Evolutionary conservation across 2,888 invertebrate species (phyloP), one percentile per base, ranked within the genome.

Genomic region (Elegia similella): DNA sequence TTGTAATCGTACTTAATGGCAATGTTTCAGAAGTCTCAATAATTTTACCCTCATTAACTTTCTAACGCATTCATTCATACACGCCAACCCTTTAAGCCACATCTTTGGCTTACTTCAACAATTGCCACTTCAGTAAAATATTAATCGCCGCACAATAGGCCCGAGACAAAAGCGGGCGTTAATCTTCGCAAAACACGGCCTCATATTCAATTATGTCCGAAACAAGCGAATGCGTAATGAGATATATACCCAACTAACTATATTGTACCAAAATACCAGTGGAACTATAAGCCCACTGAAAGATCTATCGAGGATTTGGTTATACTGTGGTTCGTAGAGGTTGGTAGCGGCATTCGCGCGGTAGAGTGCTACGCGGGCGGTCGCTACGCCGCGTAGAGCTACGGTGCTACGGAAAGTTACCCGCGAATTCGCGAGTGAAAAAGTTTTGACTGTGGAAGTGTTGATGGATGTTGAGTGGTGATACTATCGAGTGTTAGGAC

Each of bases 121-220:
- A 44, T 44, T 44, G 44, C 44, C 43, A 47, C 64, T 64, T 67
- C 70, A 71, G 72, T 72, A 72, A 74, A 76, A 74, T 74, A 76
- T 73, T 69, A 73, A 76, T 73, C 67, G 69, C 52, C 61, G 53
- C 67, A 75, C 73, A 76, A 76, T 73, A 67, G 68, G 58, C 70
- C 66, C 67, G 64, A 69, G 72, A 80, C 76, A 78, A 79, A n/a
- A 77, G 75, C 72, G 38, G 64, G 64, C 62, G 69, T 68, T 76
- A 76, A 81, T 80, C 73, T 70, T 69, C 69, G 68, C 73, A 67
- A 70, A 74, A 74, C 73, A 69, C 69, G 66, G 69, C 64, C 48
- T 72, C 73, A 68, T 72, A 77, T 79, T 80, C 76, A 79, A 79
- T 80, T 78, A 78, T 70, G 69, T 67, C 70, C 66, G 68, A 72